Base-by-base conservation (phyloP, 2,113 vertebrate genomes). In the Athene cunicularia region DNA sequence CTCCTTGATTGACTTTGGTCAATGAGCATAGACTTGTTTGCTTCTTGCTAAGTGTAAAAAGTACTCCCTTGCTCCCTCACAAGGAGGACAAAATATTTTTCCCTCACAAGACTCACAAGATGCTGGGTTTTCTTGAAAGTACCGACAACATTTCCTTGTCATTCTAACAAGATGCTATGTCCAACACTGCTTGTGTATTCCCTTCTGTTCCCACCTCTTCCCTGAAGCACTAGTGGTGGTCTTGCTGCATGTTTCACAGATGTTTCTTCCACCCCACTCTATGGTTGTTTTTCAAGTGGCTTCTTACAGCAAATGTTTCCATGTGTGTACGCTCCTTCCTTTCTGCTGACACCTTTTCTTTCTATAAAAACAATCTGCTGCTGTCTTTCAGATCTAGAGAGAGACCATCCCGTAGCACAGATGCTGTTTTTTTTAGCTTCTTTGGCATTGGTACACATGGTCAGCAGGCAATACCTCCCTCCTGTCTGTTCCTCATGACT, bases 321-420 rank as follows among this genome's bases (percentile, higher is more conserved):
- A 97, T 94, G 97, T 89, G 97, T 98, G 94, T 59, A 87, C 2
- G 74, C 73, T 96, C 80, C 94, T 97, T 96, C 96, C 86, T 97
- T 97, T 97, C 96, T 97, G 94, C 98, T 98, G 90, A 96, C 95
- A 98, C 97, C 97, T 98, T 97, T 96, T 96, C 97, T 95, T 95
- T 97, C 96, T 98, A 95, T 92, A 94, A 97, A 98, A 98, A 98
- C 98, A 98, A 97, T 96, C 97, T 96, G 98, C 97, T 96, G 95
- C 96, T 97, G 96, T 88, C 95, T 93, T 96, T 98, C 95, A 97
- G 97, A 98, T 97, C 93, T 98, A 76, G 91, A 95, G 86, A 93
- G 20, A 93, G 47, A 50, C 94, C 90, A 96, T 90, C 91, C 92
- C 91, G 62, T 97, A 92, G 89, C 91, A 86, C 98, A 98, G 98